These are phyloP conservation scores for Oceanites oceanicus DNA, from an alignment of 2,113 vertebrate genomes.

Conservation along the genomic window DNA sequence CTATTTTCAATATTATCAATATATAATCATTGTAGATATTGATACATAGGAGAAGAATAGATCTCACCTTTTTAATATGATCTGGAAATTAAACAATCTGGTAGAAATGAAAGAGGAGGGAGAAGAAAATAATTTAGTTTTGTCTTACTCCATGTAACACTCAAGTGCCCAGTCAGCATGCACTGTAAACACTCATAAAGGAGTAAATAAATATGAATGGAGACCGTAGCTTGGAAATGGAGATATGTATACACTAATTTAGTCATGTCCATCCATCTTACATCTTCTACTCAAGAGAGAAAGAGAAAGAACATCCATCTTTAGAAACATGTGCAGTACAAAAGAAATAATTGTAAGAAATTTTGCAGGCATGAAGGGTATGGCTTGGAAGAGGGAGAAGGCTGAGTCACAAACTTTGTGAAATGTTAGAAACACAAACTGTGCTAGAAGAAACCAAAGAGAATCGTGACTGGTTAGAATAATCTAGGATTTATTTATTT, in stretches of 20 bases:
- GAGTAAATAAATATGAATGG: background rate
- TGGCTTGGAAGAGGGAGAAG: background rate
- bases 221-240: background rate
- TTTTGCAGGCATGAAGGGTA: background rate
- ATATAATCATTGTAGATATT: background rate
- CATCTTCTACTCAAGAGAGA: background rate
- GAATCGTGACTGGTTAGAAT: background rate
- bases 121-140: background rate
- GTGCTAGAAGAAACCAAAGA: background rate
- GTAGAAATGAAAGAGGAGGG: background rate
- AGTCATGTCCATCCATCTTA: background rate
- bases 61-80: background rate
- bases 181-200: background rate
- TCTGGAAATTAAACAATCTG: background rate
- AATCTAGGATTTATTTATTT: background rate
- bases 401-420: background rate
- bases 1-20: background rate
- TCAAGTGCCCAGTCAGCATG: background rate
- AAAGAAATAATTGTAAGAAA: background rate
- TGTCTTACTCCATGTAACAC: background rate
- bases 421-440: background rate
- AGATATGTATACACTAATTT: background rate
- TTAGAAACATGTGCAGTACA: fast-evolving
- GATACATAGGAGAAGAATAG: background rate
- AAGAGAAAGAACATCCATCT: background rate